Evolutionary conservation across 1,140 invertebrate genomes (phyloP).

Genomic region (Cecropterus lyciades): DNA sequence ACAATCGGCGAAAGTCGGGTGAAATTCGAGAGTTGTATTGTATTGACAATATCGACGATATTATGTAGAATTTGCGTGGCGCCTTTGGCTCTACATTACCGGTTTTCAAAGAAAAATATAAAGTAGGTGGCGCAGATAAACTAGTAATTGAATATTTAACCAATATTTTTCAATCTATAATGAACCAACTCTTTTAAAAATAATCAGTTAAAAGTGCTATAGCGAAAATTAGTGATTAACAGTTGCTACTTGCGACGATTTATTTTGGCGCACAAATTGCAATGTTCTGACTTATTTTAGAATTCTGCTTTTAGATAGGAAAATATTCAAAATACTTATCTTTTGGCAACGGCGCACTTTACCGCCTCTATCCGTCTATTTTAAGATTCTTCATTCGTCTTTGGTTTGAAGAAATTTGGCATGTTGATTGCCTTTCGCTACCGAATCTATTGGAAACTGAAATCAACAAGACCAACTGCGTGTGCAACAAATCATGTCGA

Average conservation of each 20-base stretch:
- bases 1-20: constrained; percentile 61
- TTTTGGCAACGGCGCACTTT: constrained; percentile 3
- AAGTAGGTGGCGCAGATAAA: background rate
- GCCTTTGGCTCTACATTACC: background rate
- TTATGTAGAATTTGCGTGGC: background rate
- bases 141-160: background rate
- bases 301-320: background rate
- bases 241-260: background rate
- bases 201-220: background rate
- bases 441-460: constrained; percentile 4
- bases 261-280: background rate
- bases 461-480: constrained; percentile 9
- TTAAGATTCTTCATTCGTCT: background rate
- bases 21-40: constrained; percentile 55
- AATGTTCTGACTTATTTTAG: background rate
- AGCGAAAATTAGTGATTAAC: background rate
- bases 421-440: background rate
- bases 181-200: background rate
- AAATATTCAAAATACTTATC: background rate
- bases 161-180: background rate
- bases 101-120: background rate
- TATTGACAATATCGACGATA: constrained; percentile 21
- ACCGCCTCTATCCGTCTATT: background rate
- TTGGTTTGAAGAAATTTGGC: background rate
- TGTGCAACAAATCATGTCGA: constrained; percentile 24